Base-by-base conservation (phyloP, 2,113 vertebrate species). In the Hirundichthys speculiger region DNA sequence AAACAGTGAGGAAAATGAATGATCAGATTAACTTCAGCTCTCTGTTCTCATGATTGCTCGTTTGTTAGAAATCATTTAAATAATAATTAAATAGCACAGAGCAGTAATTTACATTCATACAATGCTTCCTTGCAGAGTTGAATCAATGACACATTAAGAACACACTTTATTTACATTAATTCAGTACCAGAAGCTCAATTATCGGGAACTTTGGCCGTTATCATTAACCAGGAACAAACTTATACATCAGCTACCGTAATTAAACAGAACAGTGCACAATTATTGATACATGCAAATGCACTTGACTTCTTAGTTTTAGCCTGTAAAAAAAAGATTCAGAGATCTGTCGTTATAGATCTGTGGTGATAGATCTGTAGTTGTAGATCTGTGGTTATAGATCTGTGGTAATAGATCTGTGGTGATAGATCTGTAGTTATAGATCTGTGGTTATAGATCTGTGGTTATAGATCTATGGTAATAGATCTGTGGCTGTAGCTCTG, bases 11-110 rank as follows among this genome's bases (percentile, higher is more conserved):
- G n/a, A n/a, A n/a, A n/a, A n/a, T n/a, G n/a, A n/a, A n/a, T n/a
- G n/a, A n/a, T n/a, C n/a, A n/a, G n/a, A n/a, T n/a, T n/a, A n/a
- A n/a, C n/a, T n/a, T n/a, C n/a, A n/a, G n/a, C n/a, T n/a, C n/a
- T n/a, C n/a, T n/a, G n/a, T n/a, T n/a, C n/a, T n/a, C n/a, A n/a
- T n/a, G n/a, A n/a, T n/a, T n/a, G n/a, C 25, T 38, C 34, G 45
- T 69, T 70, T 39, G n/a, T 12, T 42, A 39, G 20, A 56, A 61
- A 38, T 40, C 0, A 67, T n/a, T 46, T 56, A 11, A 69, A 50
- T 71, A 53, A n/a, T n/a, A 42, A 73, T 67, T 30, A 27, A 61
- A 75, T 38, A 58, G 47, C 65, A 77, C 41, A 38, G 18, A 19
- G 30, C 1, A 75, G 39, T 56, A 59, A 63, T 6, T 1, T 19